Percentiles rank a stretch among this genome's conserved stretches.
These are phyloP conservation scores for Notiomystis cincta DNA, from an alignment of 2,113 vertebrate genomes.

Conservation along the genomic window DNA sequence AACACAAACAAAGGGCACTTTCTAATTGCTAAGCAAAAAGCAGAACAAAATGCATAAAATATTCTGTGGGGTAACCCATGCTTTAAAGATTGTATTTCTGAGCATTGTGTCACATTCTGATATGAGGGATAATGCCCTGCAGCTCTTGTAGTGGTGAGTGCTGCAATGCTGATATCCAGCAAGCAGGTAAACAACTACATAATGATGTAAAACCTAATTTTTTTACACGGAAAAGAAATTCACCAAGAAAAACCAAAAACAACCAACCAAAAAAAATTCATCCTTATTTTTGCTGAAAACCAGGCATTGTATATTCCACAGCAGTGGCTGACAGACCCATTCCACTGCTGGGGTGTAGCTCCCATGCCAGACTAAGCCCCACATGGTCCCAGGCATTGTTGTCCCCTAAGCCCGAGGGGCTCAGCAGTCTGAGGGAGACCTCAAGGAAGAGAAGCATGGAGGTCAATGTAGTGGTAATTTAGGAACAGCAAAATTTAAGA, in stretches of 20 bases:
- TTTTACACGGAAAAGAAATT: not conserved
- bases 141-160: not conserved
- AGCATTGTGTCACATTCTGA: not conserved
- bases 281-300: not conserved
- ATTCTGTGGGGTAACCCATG: not conserved
- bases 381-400: rapidly evolving
- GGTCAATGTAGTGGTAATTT: not conserved
- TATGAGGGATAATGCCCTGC: not conserved
- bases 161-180: not conserved
- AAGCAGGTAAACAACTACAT: not conserved
- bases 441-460: not conserved
- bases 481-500: not conserved
- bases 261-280: not conserved
- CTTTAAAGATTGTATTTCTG: not conserved
- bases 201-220: not conserved
- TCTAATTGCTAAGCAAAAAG: not conserved
- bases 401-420: rapidly evolving
- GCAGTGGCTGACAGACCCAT: not conserved
- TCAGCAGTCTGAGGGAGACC: not conserved
- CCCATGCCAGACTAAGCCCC: not conserved
- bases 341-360: not conserved
- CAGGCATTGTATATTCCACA: not conserved
- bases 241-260: not conserved
- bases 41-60: not conserved
- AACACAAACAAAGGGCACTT: not conserved